phyloP scores from a whole-genome alignment of 2,888 invertebrate species.

The Autographa gamma region DNA sequence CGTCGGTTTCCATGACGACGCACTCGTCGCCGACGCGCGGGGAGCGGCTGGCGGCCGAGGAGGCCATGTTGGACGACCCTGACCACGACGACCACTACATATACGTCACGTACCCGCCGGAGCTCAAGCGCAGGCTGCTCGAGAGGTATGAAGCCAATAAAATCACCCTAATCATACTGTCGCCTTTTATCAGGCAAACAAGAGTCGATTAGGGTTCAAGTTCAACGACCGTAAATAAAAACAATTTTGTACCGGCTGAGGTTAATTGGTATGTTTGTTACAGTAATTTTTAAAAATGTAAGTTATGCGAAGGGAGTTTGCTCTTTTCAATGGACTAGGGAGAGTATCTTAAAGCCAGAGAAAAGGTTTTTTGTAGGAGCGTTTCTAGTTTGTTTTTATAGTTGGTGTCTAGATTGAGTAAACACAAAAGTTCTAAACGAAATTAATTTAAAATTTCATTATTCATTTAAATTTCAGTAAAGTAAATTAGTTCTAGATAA shows the following conservation, averaged over 20 bases:
- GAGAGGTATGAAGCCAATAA: constrained; percentile 91
- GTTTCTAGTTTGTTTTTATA: constrained; percentile 10
- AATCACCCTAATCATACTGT: constrained; percentile 79
- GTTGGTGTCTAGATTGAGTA: constrained; percentile 10
- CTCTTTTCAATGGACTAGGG: not conserved
- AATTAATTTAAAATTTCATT: too few relatives aligned
- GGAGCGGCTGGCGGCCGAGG: constrained; percentile 82
- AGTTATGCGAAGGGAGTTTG: not conserved
- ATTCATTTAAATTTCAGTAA: too few relatives aligned
- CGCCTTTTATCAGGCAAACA: constrained; percentile 79
- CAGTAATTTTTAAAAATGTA: not conserved
- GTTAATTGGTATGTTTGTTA: not conserved
- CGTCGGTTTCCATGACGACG: constrained; percentile 91
- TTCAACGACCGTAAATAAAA: not conserved
- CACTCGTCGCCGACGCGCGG: constrained; percentile 91
- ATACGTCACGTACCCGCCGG: constrained; percentile 96
- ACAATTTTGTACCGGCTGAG: too few relatives aligned
- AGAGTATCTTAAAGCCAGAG: not conserved
- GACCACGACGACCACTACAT: constrained; percentile 94
- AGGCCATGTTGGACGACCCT: constrained; percentile 79
- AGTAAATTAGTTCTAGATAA: constrained; percentile 32
- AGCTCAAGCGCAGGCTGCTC: constrained; percentile 94
- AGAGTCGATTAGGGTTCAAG: constrained; percentile 68
- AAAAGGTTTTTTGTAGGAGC: not conserved
- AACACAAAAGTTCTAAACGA: constrained; percentile 9